These are phyloP conservation scores for Pseudomyrmex cubaensis DNA, from an alignment of 1,140 invertebrate species.

Conservation along the genomic window DNA sequence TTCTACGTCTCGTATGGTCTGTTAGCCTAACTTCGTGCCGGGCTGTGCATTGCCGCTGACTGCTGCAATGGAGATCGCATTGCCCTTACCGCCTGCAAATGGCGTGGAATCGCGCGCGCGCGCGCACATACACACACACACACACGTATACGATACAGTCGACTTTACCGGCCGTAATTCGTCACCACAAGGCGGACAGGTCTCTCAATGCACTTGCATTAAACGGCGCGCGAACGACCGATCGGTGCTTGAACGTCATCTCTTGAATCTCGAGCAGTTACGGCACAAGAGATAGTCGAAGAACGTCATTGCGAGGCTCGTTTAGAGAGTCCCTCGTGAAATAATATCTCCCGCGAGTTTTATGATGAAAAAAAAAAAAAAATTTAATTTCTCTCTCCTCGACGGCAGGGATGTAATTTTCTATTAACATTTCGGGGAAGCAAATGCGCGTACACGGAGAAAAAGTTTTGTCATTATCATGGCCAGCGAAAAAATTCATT, in stretches of 20 bases:
- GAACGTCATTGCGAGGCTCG: neutral
- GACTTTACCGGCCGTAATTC: slow-evolving; percentile 59
- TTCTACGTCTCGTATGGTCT: slow-evolving; percentile 18
- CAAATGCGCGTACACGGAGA: neutral
- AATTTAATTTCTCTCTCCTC: too few relatives aligned
- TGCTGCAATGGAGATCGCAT: slow-evolving; percentile 28
- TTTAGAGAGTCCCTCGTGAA: neutral
- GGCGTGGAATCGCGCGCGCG: slow-evolving; percentile 37
- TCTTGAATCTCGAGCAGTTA: slow-evolving; percentile 27
- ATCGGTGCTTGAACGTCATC: slow-evolving; percentile 16
- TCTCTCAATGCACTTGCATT: slow-evolving; percentile 52
- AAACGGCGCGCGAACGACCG: slow-evolving; percentile 47
- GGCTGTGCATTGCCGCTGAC: slow-evolving; percentile 37
- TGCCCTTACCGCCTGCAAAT: slow-evolving; percentile 37
- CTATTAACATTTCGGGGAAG: neutral
- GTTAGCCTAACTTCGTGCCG: slow-evolving; percentile 46
- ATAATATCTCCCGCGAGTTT: neutral
- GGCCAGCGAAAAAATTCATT: too few relatives aligned
- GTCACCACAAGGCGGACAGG: slow-evolving; percentile 49
- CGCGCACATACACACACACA: neutral
- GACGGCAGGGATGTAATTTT: neutral
- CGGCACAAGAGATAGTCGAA: neutral
- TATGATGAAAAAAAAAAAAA: too few relatives aligned
- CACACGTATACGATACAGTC: slow-evolving; percentile 27
- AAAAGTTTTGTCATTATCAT: too few relatives aligned